phyloP scores from a whole-genome alignment of 1,140 invertebrate species.

The Drosophila orosa region DNA sequence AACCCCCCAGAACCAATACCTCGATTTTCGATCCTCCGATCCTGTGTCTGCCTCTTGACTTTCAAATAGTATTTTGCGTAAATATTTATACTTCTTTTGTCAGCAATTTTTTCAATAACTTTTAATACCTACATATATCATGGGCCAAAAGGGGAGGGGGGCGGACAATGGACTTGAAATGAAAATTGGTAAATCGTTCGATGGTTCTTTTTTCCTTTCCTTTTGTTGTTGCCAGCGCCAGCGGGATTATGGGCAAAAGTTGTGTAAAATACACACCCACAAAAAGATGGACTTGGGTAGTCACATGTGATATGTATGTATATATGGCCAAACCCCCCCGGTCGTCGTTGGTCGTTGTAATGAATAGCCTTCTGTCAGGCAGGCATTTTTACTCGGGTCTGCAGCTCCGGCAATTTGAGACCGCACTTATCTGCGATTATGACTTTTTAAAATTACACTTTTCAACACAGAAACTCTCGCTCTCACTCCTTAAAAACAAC shows the following conservation, averaged over 20 bases:
- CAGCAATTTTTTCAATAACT: conserved; percentile 82
- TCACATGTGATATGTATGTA: conserved; percentile 40
- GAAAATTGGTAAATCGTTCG: conserved; percentile 65
- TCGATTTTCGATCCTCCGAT: conserved; percentile 19
- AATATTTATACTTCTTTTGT: conserved; percentile 84
- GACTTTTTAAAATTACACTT: conserved; percentile 84
- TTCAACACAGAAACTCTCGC: conserved; percentile 62
- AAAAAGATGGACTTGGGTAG: conserved; percentile 23
- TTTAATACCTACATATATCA: conserved; percentile 81
- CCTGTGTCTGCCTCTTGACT: conserved; percentile 48
- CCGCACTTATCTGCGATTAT: conserved; percentile 84
- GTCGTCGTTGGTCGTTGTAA: conserved; percentile 64
- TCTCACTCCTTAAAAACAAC: conserved; percentile 35
- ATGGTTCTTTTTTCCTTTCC: conserved; percentile 17
- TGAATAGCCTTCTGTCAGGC: conserved; percentile 74
- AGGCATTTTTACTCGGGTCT: conserved; percentile 45
- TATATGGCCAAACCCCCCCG: conserved; percentile 34
- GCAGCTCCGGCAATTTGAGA: conserved; percentile 70
- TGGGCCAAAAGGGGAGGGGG: neutral
- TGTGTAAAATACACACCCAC: conserved; percentile 60
- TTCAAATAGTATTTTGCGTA: conserved; percentile 78
- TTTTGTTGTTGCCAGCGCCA: conserved; percentile 28
- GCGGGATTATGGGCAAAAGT: conserved; percentile 72
- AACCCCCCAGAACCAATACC: neutral
- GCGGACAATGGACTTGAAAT: conserved; percentile 69